Conservation (phyloP, 2,797 vertebrate genomes). For the Amblyraja radiata region DNA sequence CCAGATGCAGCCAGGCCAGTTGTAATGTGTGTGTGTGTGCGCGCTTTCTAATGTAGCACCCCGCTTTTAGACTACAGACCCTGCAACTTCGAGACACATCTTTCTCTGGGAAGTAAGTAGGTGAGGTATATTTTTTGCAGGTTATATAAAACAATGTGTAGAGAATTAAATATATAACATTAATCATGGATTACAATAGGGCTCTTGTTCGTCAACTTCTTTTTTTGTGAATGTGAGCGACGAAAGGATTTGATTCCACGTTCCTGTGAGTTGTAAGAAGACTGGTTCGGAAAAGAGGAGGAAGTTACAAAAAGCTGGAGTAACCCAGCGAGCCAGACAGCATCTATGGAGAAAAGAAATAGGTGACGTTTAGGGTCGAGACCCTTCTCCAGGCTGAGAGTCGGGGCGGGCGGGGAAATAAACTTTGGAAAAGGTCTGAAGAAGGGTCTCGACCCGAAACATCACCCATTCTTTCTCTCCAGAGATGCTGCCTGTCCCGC, state of each 20-base stretch:
- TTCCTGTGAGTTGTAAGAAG: neutral
- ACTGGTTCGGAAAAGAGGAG: neutral
- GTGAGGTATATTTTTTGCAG: neutral
- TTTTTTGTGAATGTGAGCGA: neutral
- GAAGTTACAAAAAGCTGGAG: no score
- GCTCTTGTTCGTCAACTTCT: neutral
- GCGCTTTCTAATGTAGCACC: neutral
- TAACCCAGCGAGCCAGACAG: no score
- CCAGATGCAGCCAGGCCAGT: constrained; percentile 17
- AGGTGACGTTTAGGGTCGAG: no score
- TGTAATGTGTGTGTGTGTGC: neutral
- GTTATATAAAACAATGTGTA: neutral
- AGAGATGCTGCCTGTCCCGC: no score
- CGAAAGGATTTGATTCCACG: neutral
- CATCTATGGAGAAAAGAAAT: no score
- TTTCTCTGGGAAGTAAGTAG: neutral
- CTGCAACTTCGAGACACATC: neutral
- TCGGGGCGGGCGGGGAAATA: no score
- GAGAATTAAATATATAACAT: neutral
- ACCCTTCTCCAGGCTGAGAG: no score
- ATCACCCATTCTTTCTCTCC: no score
- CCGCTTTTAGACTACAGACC: neutral
- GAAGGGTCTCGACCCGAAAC: no score
- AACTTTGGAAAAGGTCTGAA: no score
- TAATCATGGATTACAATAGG: neutral